phyloP scores from a whole-genome alignment of 2,797 vertebrate genomes.

The Microctenopoma stevenorrisi region DNA sequence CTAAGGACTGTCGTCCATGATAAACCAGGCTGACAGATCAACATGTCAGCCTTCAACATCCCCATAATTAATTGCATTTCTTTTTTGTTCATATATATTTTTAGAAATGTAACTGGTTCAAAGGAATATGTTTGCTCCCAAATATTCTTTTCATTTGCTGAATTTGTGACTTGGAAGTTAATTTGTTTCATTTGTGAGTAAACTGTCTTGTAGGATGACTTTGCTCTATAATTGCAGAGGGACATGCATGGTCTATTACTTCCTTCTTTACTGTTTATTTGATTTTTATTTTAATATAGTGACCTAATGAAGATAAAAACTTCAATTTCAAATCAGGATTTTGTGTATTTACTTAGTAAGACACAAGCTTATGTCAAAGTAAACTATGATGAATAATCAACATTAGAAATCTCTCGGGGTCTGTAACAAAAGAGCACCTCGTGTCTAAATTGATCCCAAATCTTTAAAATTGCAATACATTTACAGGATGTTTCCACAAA shows the following conservation, averaged over 20 bases:
- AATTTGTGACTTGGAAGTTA: conserved; percentile 42
- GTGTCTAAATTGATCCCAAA: neutral
- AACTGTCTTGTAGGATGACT: conserved; percentile 30
- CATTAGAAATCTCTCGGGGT: neutral
- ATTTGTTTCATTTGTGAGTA: conserved; percentile 45
- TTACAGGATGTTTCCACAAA: neutral
- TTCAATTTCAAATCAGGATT: conserved; percentile 42
- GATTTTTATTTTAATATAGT: conserved; percentile 47
- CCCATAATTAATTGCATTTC: conserved; percentile 36
- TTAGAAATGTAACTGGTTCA: conserved; percentile 43
- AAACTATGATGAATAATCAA: conserved; percentile 7
- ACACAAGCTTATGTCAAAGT: neutral
- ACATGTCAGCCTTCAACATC: conserved; percentile 5
- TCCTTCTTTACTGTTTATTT: conserved; percentile 35
- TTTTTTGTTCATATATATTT: conserved; percentile 6
- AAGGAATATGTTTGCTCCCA: conserved; percentile 32
- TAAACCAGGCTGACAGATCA: conserved; percentile 31
- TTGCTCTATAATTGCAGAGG: conserved; percentile 43
- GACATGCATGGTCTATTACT: conserved; percentile 28
- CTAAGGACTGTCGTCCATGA: conserved; percentile 42
- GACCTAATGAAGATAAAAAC: conserved; percentile 38
- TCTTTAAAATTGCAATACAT: neutral
- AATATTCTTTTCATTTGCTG: conserved; percentile 33
- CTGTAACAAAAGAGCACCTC: conserved; percentile 1
- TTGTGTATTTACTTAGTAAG: neutral